phyloP scores from a whole-genome alignment of 2,888 invertebrate genomes.

The Monochamus alternatus region DNA sequence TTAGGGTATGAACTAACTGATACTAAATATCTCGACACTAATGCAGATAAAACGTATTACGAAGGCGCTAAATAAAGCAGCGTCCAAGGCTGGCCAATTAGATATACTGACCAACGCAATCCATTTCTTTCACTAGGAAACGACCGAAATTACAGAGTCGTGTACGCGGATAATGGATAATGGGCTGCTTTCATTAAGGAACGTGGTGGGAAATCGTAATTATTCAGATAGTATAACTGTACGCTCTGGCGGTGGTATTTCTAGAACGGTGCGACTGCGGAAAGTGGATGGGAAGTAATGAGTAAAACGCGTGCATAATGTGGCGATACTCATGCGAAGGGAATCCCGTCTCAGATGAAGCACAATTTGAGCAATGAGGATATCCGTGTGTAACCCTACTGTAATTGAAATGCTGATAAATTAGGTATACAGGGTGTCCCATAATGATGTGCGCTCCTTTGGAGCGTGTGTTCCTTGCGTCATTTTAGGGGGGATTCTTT shows the following conservation, averaged over 20 bases:
- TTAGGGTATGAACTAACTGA: no score
- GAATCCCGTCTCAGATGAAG: no score
- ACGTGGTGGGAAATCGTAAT: conserved; percentile 17
- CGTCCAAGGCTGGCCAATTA: conserved; percentile 16
- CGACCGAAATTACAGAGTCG: background rate
- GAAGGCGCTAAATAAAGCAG: conserved; percentile 3
- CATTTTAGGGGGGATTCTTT: no score
- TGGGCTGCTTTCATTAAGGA: conserved; percentile 1
- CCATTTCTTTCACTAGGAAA: conserved; percentile 2
- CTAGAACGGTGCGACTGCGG: background rate
- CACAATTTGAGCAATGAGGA: no score
- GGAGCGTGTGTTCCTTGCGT: no score
- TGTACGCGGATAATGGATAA: conserved; percentile 9
- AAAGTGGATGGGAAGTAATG: background rate
- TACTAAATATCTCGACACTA: no score
- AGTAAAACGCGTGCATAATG: background rate
- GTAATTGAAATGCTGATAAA: no score
- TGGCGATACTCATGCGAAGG: background rate
- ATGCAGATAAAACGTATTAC: conserved; percentile 8
- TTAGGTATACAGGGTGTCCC: no score
- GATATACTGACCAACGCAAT: conserved; percentile 23
- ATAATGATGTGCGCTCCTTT: no score
- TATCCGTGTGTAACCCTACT: no score
- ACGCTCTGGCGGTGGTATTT: background rate
- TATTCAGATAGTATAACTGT: conserved; percentile 20